A percentile compares a stretch with the other conserved stretches of the same genome.
Evolutionary conservation across 2,797 vertebrate species (phyloP).

Genomic region (Aythya fuligula): DNA sequence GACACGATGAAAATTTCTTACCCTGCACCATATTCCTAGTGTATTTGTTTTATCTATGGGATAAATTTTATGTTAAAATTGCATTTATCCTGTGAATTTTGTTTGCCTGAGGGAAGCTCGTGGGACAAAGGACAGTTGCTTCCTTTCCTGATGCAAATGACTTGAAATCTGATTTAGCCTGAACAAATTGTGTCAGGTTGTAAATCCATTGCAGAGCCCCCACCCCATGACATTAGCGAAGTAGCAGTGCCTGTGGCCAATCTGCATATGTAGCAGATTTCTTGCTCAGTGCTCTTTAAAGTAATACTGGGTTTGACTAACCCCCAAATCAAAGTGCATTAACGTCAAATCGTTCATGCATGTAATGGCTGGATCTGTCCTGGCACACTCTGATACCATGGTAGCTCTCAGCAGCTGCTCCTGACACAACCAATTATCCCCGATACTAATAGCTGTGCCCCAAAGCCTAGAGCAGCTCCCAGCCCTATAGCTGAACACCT

Average conservation of each 20-base stretch:
- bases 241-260: slow-evolving; percentile 34
- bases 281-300: slow-evolving; percentile 32
- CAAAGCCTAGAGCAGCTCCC: neutral
- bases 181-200: slow-evolving; percentile 40
- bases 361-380: slow-evolving; percentile 20
- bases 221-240: neutral
- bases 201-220: neutral
- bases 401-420: slow-evolving; percentile 59
- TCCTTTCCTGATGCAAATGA: slow-evolving; percentile 17
- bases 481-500: neutral
- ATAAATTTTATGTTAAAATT: neutral
- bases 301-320: slow-evolving; percentile 38
- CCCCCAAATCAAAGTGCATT: slow-evolving; percentile 40
- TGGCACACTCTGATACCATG: neutral
- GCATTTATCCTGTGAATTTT: neutral
- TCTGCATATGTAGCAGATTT: slow-evolving; percentile 32
- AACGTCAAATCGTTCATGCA: neutral
- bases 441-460: neutral
- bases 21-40: neutral
- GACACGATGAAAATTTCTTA: neutral
- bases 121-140: slow-evolving; percentile 20
- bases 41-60: neutral
- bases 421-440: slow-evolving; percentile 42
- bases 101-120: neutral
- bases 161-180: slow-evolving; percentile 50